Base-by-base conservation (phyloP, 2,797 vertebrate genomes). In the Labroides dimidiatus region DNA sequence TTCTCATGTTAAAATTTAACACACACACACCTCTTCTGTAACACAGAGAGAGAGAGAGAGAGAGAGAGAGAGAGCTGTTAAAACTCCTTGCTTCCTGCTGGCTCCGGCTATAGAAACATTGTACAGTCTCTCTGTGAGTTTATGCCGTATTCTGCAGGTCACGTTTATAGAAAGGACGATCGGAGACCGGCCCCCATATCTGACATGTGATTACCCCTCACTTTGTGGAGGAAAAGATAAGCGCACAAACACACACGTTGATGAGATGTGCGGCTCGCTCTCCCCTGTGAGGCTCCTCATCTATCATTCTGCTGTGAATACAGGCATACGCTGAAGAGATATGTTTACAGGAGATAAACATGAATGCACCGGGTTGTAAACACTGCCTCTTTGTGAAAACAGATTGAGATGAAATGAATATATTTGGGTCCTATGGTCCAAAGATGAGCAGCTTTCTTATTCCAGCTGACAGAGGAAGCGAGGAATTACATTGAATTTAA, bases 21-120 rank as follows among this genome's bases (percentile, higher is more conserved):
- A 56, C 36, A 65, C 19, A 55, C 15, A 53, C 50, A 55, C 52
- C 19, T 61, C 67, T 50, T 43, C 14, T 30, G 43, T 4, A 0
- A 62, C 24, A 3, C n/a, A n/a, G n/a, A n/a, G n/a, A n/a, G n/a
- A n/a, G n/a, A n/a, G n/a, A n/a, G n/a, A n/a, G n/a, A n/a, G n/a
- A n/a, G n/a, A n/a, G n/a, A 27, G 51, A 24, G 56, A 69, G 61
- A 78, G 68, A 84, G 41, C 51, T n/a, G 36, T 77, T 72, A 70
- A 76, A 77, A 68, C 70, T 30, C 50, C 57, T 69, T 39, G 24
- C 61, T 20, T 75, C 51, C 49, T 55, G 60, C 71, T 72, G 44
- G 49, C 58, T 76, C 72, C 49, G 27, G 51, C 49, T 77, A 72
- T 58, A 19, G 17, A 56, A 39, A 37, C 48, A 36, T 64, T 63